Evolutionary conservation across 2,888 invertebrate species (phyloP).

Genomic region (Trichopria drosophilae): DNA sequence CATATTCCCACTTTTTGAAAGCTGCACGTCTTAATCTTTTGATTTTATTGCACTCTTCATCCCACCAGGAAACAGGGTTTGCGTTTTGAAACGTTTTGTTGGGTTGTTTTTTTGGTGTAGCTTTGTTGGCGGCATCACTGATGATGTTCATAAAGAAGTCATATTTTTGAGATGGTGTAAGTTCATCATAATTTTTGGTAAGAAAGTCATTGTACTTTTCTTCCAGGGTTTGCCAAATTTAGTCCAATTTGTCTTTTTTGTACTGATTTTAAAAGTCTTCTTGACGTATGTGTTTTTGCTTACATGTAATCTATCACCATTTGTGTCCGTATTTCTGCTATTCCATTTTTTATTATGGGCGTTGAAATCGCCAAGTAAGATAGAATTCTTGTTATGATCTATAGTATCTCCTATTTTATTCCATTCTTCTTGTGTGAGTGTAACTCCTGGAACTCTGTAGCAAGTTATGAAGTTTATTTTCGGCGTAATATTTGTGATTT

Average conservation of each 20-base stretch:
- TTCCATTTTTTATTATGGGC: slow-evolving; percentile 18
- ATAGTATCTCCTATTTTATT: background rate
- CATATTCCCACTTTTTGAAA: slow-evolving; percentile 22
- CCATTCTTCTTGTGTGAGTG: background rate
- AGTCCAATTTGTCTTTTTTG: too few relatives aligned
- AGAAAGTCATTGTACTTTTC: too few relatives aligned
- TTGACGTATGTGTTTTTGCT: too few relatives aligned
- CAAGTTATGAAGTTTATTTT: background rate
- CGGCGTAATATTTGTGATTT: background rate
- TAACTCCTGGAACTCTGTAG: background rate
- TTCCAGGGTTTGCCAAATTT: too few relatives aligned
- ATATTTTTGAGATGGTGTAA: slow-evolving; percentile 27
- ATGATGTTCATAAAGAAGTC: slow-evolving; percentile 13
- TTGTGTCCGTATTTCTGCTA: slow-evolving; percentile 5
- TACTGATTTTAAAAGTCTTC: too few relatives aligned
- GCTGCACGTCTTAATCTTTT: slow-evolving; percentile 17
- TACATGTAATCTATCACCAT: slow-evolving; percentile 15
- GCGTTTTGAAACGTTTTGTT: slow-evolving; percentile 1
- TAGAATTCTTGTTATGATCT: background rate
- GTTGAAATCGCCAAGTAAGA: slow-evolving; percentile 15
- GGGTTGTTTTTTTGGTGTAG: slow-evolving; percentile 15
- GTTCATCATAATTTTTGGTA: too few relatives aligned
- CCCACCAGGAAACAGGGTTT: slow-evolving; percentile 31
- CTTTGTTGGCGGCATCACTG: slow-evolving; percentile 1
- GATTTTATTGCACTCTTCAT: slow-evolving; percentile 17